Evolutionary conservation across 1,140 invertebrate species (phyloP), one percentile per base, ranked within the genome.

Genomic region (Asobara japonica): DNA sequence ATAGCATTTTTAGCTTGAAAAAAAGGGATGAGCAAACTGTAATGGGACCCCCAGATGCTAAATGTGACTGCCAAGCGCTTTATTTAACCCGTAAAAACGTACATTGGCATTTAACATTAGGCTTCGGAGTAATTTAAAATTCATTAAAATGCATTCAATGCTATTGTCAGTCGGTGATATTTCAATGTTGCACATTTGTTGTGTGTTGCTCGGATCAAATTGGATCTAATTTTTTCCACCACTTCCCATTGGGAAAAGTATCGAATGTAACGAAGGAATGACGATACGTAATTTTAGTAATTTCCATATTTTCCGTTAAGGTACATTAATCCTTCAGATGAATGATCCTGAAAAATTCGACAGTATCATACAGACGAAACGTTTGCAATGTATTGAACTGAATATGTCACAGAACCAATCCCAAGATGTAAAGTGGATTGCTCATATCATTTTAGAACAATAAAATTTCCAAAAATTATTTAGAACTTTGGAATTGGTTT

Each of bases 41-140:
- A 56, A 56, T 56, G 51, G 51, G 51, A 56, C 51, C 51, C 41
- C 51, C 51, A 56, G 22, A 25, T 56, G 51, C 51, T 56, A 56
- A 56, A 56, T 56, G 51, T 25, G 22, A 25, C 51, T 56, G 11
- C 51, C 51, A 56, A 56, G 51, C 18, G 6, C 8, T 56, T 56
- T 25, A 56, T 56, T 56, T 27, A 25, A 25, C 3, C 22, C 22
- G 18, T 3, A 56, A 56, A 11, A 56, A 25, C 13, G 3, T 56
- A 20, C 10, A 27, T 22, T 10, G 25, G 51, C 22, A 56, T 56
- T 56, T 27, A 56, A 25, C 18, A 13, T 56, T 27, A 27, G 51
- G 13, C 22, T 22, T 16, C 18, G 18, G 18, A 45, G n/a, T 45
- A 5, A 45, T 16, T 3, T 25, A 10, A 25, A 56, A 56, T 25